Percentiles rank a stretch among this genome's conserved stretches.
phyloP scores from a whole-genome alignment of 2,113 vertebrate genomes.

The Misgurnus anguillicaudatus region DNA sequence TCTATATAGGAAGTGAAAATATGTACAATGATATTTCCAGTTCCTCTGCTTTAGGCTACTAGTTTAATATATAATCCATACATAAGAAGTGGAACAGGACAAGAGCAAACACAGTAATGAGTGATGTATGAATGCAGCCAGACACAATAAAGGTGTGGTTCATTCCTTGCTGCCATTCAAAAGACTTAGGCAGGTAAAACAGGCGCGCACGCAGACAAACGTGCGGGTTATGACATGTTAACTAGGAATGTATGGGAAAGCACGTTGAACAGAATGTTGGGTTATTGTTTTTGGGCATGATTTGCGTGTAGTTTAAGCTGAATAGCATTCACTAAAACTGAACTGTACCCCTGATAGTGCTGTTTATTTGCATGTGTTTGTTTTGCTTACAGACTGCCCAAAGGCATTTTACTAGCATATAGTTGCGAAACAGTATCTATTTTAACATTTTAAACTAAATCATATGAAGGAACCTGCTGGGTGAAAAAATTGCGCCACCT shows the following conservation, averaged over 20 bases:
- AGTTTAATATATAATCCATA: slow-evolving; percentile 8
- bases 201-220: slow-evolving; percentile 38
- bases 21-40: slow-evolving; percentile 2
- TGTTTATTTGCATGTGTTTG: slow-evolving; percentile 9
- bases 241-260: slow-evolving; percentile 28
- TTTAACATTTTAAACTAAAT: neutral
- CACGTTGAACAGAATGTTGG: neutral
- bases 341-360: neutral
- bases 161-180: slow-evolving; percentile 39
- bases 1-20: neutral
- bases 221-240: slow-evolving; percentile 46
- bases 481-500: too few relatives aligned
- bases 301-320: neutral
- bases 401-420: neutral
- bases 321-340: neutral
- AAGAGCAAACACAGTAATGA: slow-evolving; percentile 29
- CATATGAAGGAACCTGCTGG: too few relatives aligned
- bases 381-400: neutral
- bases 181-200: neutral
- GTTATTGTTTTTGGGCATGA: neutral
- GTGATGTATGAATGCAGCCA: slow-evolving; percentile 38
- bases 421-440: too few relatives aligned
- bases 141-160: slow-evolving; percentile 47
- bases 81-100: slow-evolving; percentile 27
- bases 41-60: slow-evolving; percentile 1